Evolutionary conservation across 2,888 invertebrate species (phyloP).

Genomic region (Furcula furcula): DNA sequence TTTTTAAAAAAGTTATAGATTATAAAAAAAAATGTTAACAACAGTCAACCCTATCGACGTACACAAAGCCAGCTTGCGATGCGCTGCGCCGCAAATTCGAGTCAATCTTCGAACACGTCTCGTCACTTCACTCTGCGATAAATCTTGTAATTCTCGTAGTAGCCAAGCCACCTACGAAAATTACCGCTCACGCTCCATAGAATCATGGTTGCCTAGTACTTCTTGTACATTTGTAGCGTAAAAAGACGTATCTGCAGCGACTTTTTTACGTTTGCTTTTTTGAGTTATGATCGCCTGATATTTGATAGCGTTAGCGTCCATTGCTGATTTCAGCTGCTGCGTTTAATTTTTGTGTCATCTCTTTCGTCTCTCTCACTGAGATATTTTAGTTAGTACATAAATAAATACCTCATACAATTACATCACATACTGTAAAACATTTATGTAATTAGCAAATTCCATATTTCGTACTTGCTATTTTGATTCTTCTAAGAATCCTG

Average conservation of each 20-base stretch:
- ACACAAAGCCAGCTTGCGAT: slow-evolving; percentile 2
- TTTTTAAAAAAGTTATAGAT: not conserved
- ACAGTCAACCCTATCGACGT: slow-evolving; percentile 8
- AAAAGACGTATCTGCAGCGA: slow-evolving; percentile 30
- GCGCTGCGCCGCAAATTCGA: not conserved
- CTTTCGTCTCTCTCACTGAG: too few species aligned
- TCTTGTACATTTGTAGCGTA: slow-evolving; percentile 33
- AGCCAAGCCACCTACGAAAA: not conserved
- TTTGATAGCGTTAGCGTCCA: not conserved
- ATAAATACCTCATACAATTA: too few species aligned
- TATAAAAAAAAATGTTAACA: not conserved
- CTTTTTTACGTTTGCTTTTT: not conserved
- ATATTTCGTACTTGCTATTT: too few species aligned
- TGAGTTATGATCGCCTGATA: not conserved
- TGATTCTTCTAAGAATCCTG: too few species aligned
- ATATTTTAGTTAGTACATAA: too few species aligned
- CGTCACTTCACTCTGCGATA: slow-evolving; percentile 6
- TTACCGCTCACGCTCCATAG: slow-evolving; percentile 9
- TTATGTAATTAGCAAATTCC: too few species aligned
- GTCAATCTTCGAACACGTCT: slow-evolving; percentile 14
- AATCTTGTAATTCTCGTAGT: slow-evolving; percentile 5
- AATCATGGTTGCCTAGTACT: slow-evolving; percentile 37
- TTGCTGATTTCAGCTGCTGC: not conserved
- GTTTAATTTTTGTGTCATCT: too few species aligned
- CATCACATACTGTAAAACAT: too few species aligned